phyloP scores from a whole-genome alignment of 2,888 invertebrate species.

The Microctonus aethiopoides region DNA sequence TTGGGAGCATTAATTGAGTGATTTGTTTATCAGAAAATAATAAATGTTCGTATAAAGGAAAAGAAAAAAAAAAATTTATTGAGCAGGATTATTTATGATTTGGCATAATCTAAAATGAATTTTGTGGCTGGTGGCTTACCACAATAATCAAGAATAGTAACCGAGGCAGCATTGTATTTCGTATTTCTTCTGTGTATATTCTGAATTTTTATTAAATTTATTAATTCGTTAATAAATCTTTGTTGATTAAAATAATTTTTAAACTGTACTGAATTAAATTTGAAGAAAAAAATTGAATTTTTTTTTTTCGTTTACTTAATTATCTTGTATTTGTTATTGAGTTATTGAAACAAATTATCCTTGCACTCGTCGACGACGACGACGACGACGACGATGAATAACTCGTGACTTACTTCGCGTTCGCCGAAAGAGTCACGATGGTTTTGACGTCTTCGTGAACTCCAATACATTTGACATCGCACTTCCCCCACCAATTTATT shows the following conservation, averaged over 20 bases:
- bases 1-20: no score
- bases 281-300: no score
- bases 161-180: conserved; percentile 12
- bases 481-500: background rate
- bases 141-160: conserved; percentile 29
- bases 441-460: background rate
- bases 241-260: background rate
- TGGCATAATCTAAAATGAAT: conserved; percentile 3
- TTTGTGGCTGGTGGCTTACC: conserved; percentile 33
- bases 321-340: background rate
- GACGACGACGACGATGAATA: background rate
- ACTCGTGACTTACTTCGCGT: background rate
- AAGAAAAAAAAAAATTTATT: conserved; percentile 2
- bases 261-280: background rate
- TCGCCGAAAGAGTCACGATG: background rate
- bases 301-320: background rate
- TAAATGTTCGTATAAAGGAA: background rate
- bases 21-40: background rate
- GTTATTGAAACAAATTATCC: background rate
- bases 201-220: no score
- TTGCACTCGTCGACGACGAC: background rate
- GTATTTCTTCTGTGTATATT: conserved; percentile 3
- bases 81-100: background rate
- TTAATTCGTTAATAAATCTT: background rate
- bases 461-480: background rate